Base-by-base conservation (phyloP, 1,140 invertebrate genomes). In the Belonocnema kinseyi region DNA sequence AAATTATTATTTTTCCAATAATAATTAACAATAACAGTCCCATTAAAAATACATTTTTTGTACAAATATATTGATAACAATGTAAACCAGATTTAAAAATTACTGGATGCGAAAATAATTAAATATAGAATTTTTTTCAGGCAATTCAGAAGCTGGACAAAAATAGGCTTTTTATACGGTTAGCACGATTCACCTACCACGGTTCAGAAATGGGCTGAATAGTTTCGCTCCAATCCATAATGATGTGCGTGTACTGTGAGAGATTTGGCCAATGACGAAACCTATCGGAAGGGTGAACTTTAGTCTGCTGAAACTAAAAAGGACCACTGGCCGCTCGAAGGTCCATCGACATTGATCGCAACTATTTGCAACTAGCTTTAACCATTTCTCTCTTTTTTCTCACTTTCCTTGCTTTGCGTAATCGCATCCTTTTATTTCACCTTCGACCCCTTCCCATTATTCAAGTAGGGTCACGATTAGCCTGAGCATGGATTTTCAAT, bases 231-330 rank as follows among this genome's bases (percentile, higher is more conserved):
- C 74, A 81, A 73, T 76, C 83, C 82, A 76, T 91, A 91, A 91
- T 87, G 87, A 90, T 75, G 90, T 88, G 87, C 89, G 90, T 91
- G 90, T 90, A 87, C 83, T 80, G 82, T 52, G 74, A 80, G 78
- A 89, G 88, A 91, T 91, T 91, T 91, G 85, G 89, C 90, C 89
- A 91, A 91, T 91, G 78, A 80, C 56, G 40, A 66, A 40, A 33
- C n/a, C 61, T 21, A 66, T 66, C 66, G 81, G 80, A 82, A 82
- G 81, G 79, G 78, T 81, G 80, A 66, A 66, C 40, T 66, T 33
- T 33, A 66, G 26, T 66, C 61, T 40, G 80, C 76, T 78, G 78
- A 70, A 73, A 33, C 75, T 71, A 16, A 75, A 83, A 77, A 33
- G 82, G 82, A 83, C 80, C 73, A 51, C 58, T 52, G 77, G 54